Conservation (phyloP, 2,797 vertebrate species). For the Sternarchorhynchus goeldii region DNA sequence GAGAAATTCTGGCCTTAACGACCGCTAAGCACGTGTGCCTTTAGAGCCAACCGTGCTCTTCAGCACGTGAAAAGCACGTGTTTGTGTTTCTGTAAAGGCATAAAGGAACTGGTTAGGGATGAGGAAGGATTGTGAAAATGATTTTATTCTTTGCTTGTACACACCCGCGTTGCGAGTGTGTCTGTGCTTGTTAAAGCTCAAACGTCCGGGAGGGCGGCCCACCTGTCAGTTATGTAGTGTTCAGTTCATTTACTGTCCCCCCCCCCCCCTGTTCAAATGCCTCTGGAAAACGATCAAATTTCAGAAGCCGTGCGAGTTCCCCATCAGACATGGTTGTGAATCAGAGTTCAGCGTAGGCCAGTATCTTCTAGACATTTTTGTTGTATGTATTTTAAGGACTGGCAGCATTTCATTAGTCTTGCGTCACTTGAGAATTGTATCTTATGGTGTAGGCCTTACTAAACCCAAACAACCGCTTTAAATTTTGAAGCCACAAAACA, state of each 20-base stretch:
- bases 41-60: too few relatives aligned
- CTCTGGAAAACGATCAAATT: too few relatives aligned
- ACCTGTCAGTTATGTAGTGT: too few relatives aligned
- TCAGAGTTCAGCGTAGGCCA: not conserved
- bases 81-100: not conserved
- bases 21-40: not conserved
- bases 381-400: too few relatives aligned
- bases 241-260: not conserved
- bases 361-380: not conserved
- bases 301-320: not conserved
- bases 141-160: not conserved
- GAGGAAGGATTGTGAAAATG: not conserved
- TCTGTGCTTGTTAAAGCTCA: not conserved
- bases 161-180: not conserved
- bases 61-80: too few relatives aligned
- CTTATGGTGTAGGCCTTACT: too few relatives aligned
- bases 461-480: too few relatives aligned
- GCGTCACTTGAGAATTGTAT: too few relatives aligned
- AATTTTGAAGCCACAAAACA: too few relatives aligned
- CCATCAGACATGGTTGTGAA: not conserved
- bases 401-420: too few relatives aligned
- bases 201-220: too few relatives aligned
- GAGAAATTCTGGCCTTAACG: not conserved
- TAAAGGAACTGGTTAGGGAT: not conserved
- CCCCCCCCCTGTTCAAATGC: too few relatives aligned